Percentiles rank a stretch among this genome's conserved stretches.
phyloP scores from a whole-genome alignment of 2,113 vertebrate species.

The Chaetodon trifascialis region DNA sequence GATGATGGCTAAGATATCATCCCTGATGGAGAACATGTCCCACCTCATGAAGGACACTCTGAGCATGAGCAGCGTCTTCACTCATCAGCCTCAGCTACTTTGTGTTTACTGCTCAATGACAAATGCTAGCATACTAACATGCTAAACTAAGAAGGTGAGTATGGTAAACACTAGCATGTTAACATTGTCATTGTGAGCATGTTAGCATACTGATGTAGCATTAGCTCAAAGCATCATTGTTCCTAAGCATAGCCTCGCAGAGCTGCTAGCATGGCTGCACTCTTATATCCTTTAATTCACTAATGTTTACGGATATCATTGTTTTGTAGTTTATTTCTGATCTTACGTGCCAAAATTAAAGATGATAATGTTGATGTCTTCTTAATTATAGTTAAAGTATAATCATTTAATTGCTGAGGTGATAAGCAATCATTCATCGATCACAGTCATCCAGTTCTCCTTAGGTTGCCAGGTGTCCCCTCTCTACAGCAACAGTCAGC shows the following conservation, averaged over 20 bases:
- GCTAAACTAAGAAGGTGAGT: neutral
- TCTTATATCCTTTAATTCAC: neutral
- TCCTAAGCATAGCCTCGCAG: neutral
- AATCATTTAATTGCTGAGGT: neutral
- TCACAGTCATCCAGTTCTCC: neutral
- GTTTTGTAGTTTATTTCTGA: neutral
- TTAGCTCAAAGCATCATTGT: too few species aligned
- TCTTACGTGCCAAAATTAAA: neutral
- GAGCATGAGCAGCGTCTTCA: too few species aligned
- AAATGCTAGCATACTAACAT: neutral
- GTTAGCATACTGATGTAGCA: too few species aligned
- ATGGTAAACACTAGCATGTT: neutral
- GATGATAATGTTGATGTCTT: neutral
- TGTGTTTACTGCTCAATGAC: neutral
- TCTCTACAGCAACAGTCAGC: conserved; percentile 1
- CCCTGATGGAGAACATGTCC: too few species aligned
- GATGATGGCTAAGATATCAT: too few species aligned
- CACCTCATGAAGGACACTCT: too few species aligned
- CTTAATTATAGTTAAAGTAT: neutral
- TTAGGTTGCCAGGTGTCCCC: neutral
- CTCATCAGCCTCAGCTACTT: neutral
- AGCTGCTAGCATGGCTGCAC: neutral
- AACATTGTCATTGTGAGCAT: neutral
- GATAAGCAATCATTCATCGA: neutral
- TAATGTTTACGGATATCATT: neutral